Percentiles rank a stretch among this genome's conserved stretches.
phyloP scores from a whole-genome alignment of 2,797 vertebrate species.

The Tapera naevia region DNA sequence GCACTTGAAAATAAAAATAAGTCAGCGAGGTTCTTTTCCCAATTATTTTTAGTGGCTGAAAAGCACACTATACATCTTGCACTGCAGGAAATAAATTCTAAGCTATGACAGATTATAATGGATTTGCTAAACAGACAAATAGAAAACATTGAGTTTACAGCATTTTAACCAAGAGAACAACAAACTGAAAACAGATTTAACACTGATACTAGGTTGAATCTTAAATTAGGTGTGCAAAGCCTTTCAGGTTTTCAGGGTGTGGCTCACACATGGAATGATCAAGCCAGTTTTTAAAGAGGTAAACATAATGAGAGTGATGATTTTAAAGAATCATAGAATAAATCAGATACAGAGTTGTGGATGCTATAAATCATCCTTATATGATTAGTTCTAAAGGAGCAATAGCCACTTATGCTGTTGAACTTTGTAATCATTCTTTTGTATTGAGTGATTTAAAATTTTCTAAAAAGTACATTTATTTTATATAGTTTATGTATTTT shows the following conservation, averaged over 20 bases:
- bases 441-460: neutral
- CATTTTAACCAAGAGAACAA: neutral
- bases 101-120: neutral
- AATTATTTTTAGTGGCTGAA: neutral
- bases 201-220: neutral
- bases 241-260: neutral
- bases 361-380: neutral
- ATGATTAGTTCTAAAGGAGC: neutral
- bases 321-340: neutral
- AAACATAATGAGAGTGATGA: neutral
- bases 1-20: neutral
- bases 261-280: neutral
- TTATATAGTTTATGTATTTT: neutral
- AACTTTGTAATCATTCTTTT: neutral
- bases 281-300: neutral
- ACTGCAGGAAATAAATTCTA: neutral
- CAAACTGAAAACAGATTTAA: neutral
- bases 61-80: neutral
- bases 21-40: neutral
- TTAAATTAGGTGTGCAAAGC: constrained; percentile 19
- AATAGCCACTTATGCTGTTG: neutral
- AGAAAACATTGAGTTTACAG: neutral
- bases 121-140: neutral
- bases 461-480: neutral
- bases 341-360: neutral